phyloP scores from a whole-genome alignment of 2,888 invertebrate genomes.

The Noctua janthe region DNA sequence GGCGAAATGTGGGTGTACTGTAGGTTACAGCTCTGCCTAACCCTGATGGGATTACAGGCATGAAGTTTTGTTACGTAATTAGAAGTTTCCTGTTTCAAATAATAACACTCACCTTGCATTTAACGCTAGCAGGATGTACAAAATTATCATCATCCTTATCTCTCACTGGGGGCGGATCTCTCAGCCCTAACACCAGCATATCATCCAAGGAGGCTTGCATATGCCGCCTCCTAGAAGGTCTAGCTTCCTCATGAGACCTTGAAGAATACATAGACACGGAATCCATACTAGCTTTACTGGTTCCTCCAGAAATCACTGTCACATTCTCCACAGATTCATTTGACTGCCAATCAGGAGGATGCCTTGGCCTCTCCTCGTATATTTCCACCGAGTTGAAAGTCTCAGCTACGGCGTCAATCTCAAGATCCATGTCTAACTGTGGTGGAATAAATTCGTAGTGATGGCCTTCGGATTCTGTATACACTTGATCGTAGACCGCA shows the following conservation, averaged over 20 bases:
- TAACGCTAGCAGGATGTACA: constrained; percentile 84
- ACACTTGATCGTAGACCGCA: constrained; percentile 85
- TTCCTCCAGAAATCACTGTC: constrained; percentile 84
- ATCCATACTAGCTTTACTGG: constrained; percentile 86
- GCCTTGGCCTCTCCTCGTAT: constrained; percentile 81
- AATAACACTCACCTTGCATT: constrained; percentile 80
- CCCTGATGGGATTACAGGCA: background rate
- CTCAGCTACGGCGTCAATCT: constrained; percentile 80
- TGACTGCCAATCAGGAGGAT: constrained; percentile 79
- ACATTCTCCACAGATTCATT: constrained; percentile 90
- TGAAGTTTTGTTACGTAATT: background rate
- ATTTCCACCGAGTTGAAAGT: constrained; percentile 86
- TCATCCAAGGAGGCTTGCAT: constrained; percentile 91
- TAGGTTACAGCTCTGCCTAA: too few species aligned
- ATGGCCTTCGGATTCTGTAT: constrained; percentile 84
- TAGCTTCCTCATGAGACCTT: constrained; percentile 89
- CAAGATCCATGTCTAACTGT: constrained; percentile 78
- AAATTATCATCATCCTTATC: constrained; percentile 85
- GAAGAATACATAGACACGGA: constrained; percentile 91
- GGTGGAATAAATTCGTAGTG: constrained; percentile 85
- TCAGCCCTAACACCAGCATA: constrained; percentile 88
- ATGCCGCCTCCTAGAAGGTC: constrained; percentile 78
- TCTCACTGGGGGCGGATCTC: constrained; percentile 71
- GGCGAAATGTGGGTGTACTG: background rate
- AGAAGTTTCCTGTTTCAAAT: background rate